Base-by-base conservation (phyloP, 2,797 vertebrate genomes). In the Saxicola maurus region DNA sequence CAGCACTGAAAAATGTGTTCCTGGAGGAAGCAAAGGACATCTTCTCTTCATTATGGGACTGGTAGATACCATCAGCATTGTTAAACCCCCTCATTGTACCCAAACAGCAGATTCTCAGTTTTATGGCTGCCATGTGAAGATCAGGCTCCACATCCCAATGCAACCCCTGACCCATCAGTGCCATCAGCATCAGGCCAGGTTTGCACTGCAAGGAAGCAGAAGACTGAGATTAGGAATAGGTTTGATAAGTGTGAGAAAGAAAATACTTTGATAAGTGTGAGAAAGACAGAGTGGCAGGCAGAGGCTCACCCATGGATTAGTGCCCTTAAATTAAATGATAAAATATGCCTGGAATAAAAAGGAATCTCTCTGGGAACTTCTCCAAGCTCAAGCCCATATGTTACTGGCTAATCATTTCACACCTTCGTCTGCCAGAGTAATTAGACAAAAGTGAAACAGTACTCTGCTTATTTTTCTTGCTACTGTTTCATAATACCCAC, bases 381-480 rank as follows among this genome's bases (percentile, higher is more conserved):
- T 94, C 91, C 90, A 95, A 91, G 40, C 78, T 79, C 77, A 71
- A 84, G 74, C 77, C 91, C 94, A 91, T 95, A 95, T 96, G 94
- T 93, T 95, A 82, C 85, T 79, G 89, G 85, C 77, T 95, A 93
- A 95, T 95, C 73, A 91, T 77, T 95, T 95, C 78, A 80, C 94
- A 94, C 94, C 95, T 95, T 96, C 4, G 0, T 91, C 74, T 91
- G 89, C 90, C 91, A 93, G 85, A 76, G 89, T 93, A 94, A 93
- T 95, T 94, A 96, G 85, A 77, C 45, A 92, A 86, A 95, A 90
- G 31, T 61, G 68, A 94, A 88, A 14, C 56, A 75, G 42, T 42
- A 71, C 20, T 71, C 56, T 81, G 71, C 42, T 86, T 91, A 15
- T 82, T 92, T 83, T 73, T 78, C 73, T 83, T 82, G 74, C 25